Conservation (phyloP, 2,113 vertebrate species). For the Triplophysa siluroides region DNA sequence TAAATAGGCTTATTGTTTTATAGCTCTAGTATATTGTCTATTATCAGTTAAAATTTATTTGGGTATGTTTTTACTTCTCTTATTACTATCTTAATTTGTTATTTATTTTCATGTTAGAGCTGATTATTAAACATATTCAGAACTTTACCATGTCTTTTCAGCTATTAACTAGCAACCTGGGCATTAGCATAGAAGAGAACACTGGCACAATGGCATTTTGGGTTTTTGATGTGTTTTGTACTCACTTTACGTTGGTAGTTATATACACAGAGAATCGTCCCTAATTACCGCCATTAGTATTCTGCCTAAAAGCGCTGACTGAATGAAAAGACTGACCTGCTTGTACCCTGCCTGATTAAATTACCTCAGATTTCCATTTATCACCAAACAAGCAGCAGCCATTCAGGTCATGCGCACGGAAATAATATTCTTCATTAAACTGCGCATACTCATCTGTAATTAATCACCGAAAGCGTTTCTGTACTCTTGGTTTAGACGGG, state of each 20-base stretch:
- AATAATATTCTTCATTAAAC: slow-evolving; percentile 19
- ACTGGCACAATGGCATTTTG: not conserved
- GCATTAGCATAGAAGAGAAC: not conserved
- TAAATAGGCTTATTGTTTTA: too few species aligned
- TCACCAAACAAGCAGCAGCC: slow-evolving; percentile 34
- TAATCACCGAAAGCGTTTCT: not conserved
- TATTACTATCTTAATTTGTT: too few species aligned
- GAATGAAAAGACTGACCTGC: slow-evolving; percentile 31
- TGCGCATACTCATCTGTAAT: not conserved
- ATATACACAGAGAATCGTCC: not conserved
- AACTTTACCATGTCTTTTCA: too few species aligned
- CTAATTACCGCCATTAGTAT: slow-evolving; percentile 29
- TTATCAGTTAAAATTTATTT: too few species aligned
- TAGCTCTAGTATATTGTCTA: too few species aligned
- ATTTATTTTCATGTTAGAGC: too few species aligned
- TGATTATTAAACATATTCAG: too few species aligned
- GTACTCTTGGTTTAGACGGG: not conserved
- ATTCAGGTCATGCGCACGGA: slow-evolving; percentile 3
- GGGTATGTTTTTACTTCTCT: too few species aligned
- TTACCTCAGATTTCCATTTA: slow-evolving; percentile 29
- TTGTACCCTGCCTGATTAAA: slow-evolving; percentile 18
- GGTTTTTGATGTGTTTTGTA: not conserved
- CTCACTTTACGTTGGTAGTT: slow-evolving; percentile 2
- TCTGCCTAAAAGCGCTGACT: slow-evolving; percentile 20
- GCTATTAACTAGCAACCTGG: too few species aligned